Percentiles rank a stretch among this genome's conserved stretches.
Evolutionary conservation across 1,140 invertebrate species (phyloP).

Genomic region (Aphidius gifuensis): DNA sequence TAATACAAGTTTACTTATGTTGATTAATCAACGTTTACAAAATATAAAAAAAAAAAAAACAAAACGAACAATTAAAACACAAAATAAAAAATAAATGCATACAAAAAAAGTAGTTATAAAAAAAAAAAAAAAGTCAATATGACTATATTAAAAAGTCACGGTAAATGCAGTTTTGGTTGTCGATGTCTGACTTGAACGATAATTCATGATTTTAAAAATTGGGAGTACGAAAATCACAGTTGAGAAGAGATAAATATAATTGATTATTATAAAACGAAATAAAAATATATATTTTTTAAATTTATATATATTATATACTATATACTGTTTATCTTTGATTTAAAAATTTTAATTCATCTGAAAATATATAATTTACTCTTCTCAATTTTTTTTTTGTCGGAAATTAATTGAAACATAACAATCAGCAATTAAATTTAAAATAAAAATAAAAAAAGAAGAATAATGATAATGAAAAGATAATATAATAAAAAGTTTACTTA

Average conservation of each 20-base stretch:
- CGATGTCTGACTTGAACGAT: conserved; percentile 13
- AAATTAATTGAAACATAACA: conserved; percentile 16
- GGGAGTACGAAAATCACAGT: conserved; percentile 16
- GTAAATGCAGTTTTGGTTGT: conserved; percentile 21
- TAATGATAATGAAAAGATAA: no score
- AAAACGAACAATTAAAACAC: no score
- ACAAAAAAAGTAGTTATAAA: conserved; percentile 16
- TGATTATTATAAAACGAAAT: conserved; percentile 13
- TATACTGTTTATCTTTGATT: conserved; percentile 6
- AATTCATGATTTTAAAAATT: conserved; percentile 16
- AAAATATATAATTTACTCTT: background rate
- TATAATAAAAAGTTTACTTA: no score
- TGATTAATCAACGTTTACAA: conserved; percentile 11
- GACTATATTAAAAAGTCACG: conserved; percentile 6
- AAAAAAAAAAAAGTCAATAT: conserved; percentile 19
- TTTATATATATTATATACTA: background rate
- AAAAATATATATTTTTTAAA: conserved; percentile 4
- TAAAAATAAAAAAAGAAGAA: conserved; percentile 1
- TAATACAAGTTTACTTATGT: no score
- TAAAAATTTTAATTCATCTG: background rate
- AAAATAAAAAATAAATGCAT: conserved; percentile 19
- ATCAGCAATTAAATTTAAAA: conserved; percentile 16
- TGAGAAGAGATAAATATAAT: conserved; percentile 13
- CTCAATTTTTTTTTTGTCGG: background rate
- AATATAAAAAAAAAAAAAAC: conserved; percentile 5